These are phyloP conservation scores for Rhinichthys osculus DNA, from an alignment of 2,797 vertebrate genomes.

Conservation along the genomic window DNA sequence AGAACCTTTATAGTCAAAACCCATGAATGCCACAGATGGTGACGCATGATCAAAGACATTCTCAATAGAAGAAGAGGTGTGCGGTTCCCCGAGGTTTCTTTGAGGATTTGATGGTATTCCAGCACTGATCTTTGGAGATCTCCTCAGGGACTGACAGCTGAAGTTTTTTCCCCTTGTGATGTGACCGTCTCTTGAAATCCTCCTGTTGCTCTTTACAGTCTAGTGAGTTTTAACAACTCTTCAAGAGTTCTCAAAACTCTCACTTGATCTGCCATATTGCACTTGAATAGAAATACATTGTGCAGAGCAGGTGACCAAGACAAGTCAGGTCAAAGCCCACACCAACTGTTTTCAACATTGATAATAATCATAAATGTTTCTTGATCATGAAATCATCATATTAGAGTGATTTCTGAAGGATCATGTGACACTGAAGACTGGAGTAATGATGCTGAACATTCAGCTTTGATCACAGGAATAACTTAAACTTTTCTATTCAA, in stretches of 20 bases:
- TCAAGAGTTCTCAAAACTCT: not conserved
- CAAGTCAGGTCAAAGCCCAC: too few species aligned
- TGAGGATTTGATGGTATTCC: conserved; percentile 15
- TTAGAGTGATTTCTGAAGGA: too few species aligned
- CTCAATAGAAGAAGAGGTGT: not conserved
- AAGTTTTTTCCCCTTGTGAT: not conserved
- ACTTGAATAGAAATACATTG: not conserved
- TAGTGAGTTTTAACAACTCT: conserved; percentile 7
- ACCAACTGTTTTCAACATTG: too few species aligned
- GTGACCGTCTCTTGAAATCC: conserved; percentile 4
- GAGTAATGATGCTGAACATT: too few species aligned
- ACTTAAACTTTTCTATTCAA: too few species aligned
- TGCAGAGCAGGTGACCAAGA: not conserved
- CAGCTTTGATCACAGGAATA: too few species aligned
- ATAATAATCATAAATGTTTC: too few species aligned
- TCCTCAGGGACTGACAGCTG: not conserved
- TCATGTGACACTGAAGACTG: too few species aligned
- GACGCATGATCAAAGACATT: not conserved
- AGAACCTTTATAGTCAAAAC: not conserved
- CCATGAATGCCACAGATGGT: not conserved
- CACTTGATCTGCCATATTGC: conserved; percentile 5
- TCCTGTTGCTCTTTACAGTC: conserved; percentile 11
- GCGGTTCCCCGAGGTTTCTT: not conserved
- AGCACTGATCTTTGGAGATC: not conserved
- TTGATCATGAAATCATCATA: too few species aligned